Percentiles rank a stretch among this genome's conserved stretches.
Evolutionary conservation across 2,888 invertebrate genomes (phyloP).

Genomic region (Polyploca ridens): DNA sequence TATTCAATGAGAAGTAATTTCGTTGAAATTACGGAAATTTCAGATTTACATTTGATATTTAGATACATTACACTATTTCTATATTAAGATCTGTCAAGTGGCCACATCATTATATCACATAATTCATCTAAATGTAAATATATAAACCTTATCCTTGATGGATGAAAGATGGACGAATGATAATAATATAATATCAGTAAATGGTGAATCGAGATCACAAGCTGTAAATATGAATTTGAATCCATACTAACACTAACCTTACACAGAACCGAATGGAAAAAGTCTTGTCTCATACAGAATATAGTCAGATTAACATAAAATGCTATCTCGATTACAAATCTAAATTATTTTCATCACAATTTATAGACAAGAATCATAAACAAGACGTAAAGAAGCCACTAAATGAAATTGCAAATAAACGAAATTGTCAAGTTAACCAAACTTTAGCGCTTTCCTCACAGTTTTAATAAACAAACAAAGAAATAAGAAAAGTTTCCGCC

Average conservation of each 20-base stretch:
- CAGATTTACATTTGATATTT: no score
- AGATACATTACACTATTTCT: no score
- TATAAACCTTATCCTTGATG: slow-evolving; percentile 30
- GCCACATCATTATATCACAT: neutral
- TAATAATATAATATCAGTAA: slow-evolving; percentile 28
- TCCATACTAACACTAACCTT: neutral
- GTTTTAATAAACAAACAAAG: slow-evolving; percentile 74
- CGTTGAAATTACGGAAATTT: neutral
- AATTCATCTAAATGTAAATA: slow-evolving; percentile 39
- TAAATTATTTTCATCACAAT: slow-evolving; percentile 36
- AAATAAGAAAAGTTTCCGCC: slow-evolving; percentile 65
- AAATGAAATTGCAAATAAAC: slow-evolving; percentile 74
- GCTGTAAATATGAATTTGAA: slow-evolving; percentile 11
- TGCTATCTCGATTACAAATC: slow-evolving; percentile 21
- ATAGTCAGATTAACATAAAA: neutral
- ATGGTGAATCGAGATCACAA: slow-evolving; percentile 35
- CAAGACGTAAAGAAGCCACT: slow-evolving; percentile 60
- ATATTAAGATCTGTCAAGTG: no score
- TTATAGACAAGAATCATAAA: slow-evolving; percentile 57
- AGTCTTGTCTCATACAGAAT: neutral
- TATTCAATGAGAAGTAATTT: neutral
- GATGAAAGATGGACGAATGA: slow-evolving; percentile 32
- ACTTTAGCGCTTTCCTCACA: slow-evolving; percentile 64
- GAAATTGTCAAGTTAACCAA: slow-evolving; percentile 61
- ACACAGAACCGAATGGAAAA: neutral